phyloP scores from a whole-genome alignment of 2,113 vertebrate species.

The Pachycephala philippinensis region DNA sequence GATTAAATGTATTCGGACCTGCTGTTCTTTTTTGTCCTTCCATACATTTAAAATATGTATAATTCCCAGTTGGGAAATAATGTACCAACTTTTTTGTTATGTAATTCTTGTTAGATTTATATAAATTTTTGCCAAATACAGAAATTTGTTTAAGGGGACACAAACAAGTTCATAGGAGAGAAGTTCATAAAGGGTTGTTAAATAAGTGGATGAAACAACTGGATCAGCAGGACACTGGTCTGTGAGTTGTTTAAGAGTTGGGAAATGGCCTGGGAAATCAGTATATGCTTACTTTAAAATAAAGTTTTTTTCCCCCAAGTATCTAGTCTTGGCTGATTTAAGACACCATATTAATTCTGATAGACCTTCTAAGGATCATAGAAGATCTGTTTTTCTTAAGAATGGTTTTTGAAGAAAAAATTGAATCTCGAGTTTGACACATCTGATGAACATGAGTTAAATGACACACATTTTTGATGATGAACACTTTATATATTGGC shows the following conservation, averaged over 20 bases:
- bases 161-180: background rate
- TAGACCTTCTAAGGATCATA: background rate
- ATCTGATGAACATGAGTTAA: background rate
- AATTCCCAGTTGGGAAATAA: background rate
- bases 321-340: background rate
- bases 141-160: background rate
- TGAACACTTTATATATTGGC: background rate
- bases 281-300: background rate
- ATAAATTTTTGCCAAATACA: background rate
- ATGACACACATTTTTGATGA: background rate
- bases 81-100: background rate
- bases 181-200: background rate
- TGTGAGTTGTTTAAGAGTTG: background rate
- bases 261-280: background rate
- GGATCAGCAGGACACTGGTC: background rate
- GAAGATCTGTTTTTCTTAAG: background rate
- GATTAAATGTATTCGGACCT: background rate
- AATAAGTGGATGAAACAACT: background rate
- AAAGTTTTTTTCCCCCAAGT: background rate
- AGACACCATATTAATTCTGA: background rate
- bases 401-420: background rate
- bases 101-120: background rate
- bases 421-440: background rate
- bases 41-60: background rate
- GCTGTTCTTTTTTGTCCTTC: background rate